A percentile compares a stretch with the other conserved stretches of the same genome.
These are phyloP conservation scores for Tromatobia lineatoria DNA, from an alignment of 2,888 invertebrate species.

Conservation along the genomic window DNA sequence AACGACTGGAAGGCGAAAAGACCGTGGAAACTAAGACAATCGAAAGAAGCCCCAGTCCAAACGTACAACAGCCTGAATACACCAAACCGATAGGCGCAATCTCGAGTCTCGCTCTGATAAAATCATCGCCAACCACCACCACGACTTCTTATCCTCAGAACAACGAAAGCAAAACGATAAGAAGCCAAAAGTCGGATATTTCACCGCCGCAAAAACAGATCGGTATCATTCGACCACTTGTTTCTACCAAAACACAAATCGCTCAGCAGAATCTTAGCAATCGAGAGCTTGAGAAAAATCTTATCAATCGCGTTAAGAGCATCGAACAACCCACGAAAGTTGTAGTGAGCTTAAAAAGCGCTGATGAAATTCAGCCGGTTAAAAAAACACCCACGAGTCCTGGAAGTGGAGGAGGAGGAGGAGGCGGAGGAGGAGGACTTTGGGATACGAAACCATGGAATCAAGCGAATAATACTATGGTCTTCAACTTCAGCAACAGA, in stretches of 20 bases:
- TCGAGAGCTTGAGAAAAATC: conserved; percentile 90
- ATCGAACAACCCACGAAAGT: conserved; percentile 86
- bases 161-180: conserved; percentile 80
- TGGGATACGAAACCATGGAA: conserved; percentile 86
- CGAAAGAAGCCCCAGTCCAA: conserved; percentile 38
- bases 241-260: conserved; percentile 84
- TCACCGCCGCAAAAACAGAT: conserved; percentile 85
- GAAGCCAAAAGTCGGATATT: conserved; percentile 77
- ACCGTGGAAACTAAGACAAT: conserved; percentile 20
- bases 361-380: conserved; percentile 83
- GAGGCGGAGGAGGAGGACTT: conserved; percentile 77
- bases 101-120: conserved; percentile 79
- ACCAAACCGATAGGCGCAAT: conserved; percentile 80
- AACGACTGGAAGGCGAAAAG: conserved; percentile 69
- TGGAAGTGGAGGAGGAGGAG: conserved; percentile 58
- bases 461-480: conserved; percentile 90
- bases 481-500: conserved; percentile 94
- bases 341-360: conserved; percentile 84
- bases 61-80: conserved; percentile 34
- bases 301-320: conserved; percentile 89
- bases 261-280: conserved; percentile 86
- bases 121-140: conserved; percentile 60
- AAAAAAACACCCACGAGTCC: conserved; percentile 76
- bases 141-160: conserved; percentile 75
- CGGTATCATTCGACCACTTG: conserved; percentile 86